A percentile compares a stretch with the other conserved stretches of the same genome.
These are phyloP conservation scores for Gandaritis pyraliata DNA, from an alignment of 2,888 invertebrate species.

Conservation along the genomic window DNA sequence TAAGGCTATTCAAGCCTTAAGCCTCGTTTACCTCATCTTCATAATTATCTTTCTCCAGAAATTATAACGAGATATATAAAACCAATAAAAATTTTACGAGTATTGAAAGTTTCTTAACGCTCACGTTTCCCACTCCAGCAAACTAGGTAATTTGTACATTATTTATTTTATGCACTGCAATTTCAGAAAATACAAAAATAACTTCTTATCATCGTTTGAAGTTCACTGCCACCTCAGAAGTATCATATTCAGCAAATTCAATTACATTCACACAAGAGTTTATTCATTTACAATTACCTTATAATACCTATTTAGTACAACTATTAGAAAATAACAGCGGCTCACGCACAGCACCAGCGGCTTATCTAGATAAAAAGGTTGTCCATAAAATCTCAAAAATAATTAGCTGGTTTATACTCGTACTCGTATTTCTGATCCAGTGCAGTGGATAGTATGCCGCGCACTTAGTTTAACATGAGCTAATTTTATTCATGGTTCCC, in stretches of 20 bases:
- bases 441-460: slow-evolving; percentile 26
- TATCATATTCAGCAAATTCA: slow-evolving; percentile 6
- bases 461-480: slow-evolving; percentile 34
- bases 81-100: slow-evolving; percentile 3
- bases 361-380: slow-evolving; percentile 10
- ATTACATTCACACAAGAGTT: slow-evolving; percentile 6
- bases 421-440: slow-evolving; percentile 16
- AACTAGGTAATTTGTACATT: slow-evolving; percentile 4
- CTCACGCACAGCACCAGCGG: neutral
- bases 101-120: slow-evolving; percentile 4
- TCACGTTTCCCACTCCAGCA: neutral
- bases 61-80: neutral
- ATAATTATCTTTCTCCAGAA: neutral
- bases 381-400: slow-evolving; percentile 15
- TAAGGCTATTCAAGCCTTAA: neutral
- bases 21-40: neutral
- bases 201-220: slow-evolving; percentile 16
- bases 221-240: slow-evolving; percentile 11
- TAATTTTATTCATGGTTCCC: slow-evolving; percentile 43
- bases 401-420: slow-evolving; percentile 23
- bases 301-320: neutral
- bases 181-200: slow-evolving; percentile 14
- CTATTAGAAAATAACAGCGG: slow-evolving; percentile 11
- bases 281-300: too few species aligned
- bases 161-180: slow-evolving; percentile 14